These are phyloP conservation scores for Nicator chloris DNA, from an alignment of 2,113 vertebrate species.

Conservation along the genomic window DNA sequence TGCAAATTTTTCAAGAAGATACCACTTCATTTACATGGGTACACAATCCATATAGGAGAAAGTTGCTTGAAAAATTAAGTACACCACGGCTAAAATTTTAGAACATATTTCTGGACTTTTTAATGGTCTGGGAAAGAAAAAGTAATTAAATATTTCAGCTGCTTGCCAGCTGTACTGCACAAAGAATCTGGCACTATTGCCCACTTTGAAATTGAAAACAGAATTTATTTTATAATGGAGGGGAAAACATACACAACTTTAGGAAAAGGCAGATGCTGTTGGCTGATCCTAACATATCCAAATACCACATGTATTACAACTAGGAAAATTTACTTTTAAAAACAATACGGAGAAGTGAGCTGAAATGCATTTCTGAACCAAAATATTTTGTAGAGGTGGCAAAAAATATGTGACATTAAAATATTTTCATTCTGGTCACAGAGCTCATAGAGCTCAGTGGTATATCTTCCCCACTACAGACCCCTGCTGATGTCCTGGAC, in stretches of 20 bases:
- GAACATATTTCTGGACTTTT: background rate
- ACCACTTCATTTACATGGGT: background rate
- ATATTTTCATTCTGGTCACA: background rate
- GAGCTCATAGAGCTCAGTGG: background rate
- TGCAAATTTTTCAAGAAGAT: background rate
- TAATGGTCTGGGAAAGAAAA: background rate
- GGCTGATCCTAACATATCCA: background rate
- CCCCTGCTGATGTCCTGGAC: accelerated
- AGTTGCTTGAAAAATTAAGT: background rate
- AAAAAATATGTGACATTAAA: background rate
- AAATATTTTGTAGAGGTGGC: background rate
- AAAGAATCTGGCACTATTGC: background rate
- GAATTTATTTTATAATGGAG: background rate
- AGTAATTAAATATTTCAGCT: background rate
- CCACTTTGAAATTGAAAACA: background rate
- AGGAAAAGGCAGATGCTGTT: background rate
- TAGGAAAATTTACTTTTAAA: background rate
- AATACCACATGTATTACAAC: background rate
- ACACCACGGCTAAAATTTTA: background rate
- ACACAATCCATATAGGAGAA: background rate
- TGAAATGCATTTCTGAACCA: background rate
- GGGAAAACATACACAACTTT: background rate
- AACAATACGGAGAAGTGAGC: background rate
- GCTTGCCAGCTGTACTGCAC: background rate
- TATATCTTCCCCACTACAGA: background rate